A percentile compares a stretch with the other conserved stretches of the same genome.
These are phyloP conservation scores for Drosophila hydei DNA, from an alignment of 1,140 invertebrate genomes.

Conservation along the genomic window DNA sequence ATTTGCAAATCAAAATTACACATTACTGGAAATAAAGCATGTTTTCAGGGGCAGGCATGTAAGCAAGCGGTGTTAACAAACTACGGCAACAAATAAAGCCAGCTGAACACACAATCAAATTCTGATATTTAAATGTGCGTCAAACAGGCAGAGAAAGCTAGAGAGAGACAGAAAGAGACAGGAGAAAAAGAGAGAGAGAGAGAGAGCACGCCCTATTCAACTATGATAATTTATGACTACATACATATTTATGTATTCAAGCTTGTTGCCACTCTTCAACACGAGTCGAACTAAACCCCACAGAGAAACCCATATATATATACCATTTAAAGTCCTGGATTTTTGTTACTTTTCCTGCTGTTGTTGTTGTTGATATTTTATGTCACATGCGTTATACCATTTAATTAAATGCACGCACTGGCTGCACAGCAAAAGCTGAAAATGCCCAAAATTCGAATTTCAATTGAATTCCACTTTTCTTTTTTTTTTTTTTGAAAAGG, in stretches of 20 bases:
- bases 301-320: slow-evolving; percentile 19
- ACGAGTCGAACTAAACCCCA: slow-evolving; percentile 16
- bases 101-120: slow-evolving; percentile 42
- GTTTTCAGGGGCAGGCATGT: slow-evolving; percentile 16
- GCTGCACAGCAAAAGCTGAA: slow-evolving; percentile 23
- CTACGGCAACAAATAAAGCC: neutral
- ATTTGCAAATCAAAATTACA: slow-evolving; percentile 78
- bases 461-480: slow-evolving; percentile 7
- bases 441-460: slow-evolving; percentile 22
- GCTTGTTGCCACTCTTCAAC: slow-evolving; percentile 33
- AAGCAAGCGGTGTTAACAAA: slow-evolving; percentile 44
- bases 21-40: slow-evolving; percentile 43
- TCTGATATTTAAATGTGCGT: slow-evolving; percentile 57
- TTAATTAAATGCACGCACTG: slow-evolving; percentile 51
- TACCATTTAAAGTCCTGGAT: slow-evolving; percentile 33
- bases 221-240: slow-evolving; percentile 35
- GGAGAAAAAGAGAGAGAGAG: neutral
- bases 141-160: slow-evolving; percentile 11
- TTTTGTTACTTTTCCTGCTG: neutral
- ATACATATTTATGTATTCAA: slow-evolving; percentile 20
- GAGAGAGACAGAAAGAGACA: neutral
- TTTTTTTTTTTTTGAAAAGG: neutral
- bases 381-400: slow-evolving; percentile 34
- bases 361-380: slow-evolving; percentile 7
- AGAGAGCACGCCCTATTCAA: slow-evolving; percentile 34